phyloP scores from a whole-genome alignment of 2,888 invertebrate genomes.

The Chloroclysta siterata region DNA sequence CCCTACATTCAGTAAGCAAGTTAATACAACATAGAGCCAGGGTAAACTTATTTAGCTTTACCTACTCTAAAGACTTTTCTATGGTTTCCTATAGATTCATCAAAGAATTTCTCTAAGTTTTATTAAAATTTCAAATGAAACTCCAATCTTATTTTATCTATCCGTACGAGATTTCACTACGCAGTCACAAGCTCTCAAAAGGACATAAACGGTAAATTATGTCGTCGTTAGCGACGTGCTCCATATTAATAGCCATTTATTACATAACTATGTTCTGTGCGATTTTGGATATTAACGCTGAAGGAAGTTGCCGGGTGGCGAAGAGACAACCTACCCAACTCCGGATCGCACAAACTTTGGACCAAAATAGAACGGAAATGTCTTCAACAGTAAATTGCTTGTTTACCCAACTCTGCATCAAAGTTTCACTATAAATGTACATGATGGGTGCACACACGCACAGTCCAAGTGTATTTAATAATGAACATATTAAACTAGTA shows the following conservation, averaged over 20 bases:
- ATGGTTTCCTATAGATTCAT: too few species aligned
- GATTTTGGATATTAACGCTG: slow-evolving; percentile 38
- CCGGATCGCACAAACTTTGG: slow-evolving; percentile 47
- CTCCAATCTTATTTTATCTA: too few species aligned
- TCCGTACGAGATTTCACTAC: background rate
- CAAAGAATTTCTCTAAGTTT: too few species aligned
- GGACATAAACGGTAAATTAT: slow-evolving; percentile 17
- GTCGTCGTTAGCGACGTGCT: slow-evolving; percentile 23
- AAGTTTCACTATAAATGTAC: slow-evolving; percentile 12
- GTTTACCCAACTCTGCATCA: slow-evolving; percentile 41
- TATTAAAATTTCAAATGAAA: too few species aligned
- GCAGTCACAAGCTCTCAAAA: slow-evolving; percentile 11
- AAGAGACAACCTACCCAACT: slow-evolving; percentile 38
- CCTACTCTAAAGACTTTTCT: too few species aligned
- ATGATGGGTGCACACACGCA: background rate
- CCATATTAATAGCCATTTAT: slow-evolving; percentile 22
- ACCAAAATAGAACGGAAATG: slow-evolving; percentile 36
- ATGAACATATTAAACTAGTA: too few species aligned
- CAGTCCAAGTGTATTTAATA: background rate
- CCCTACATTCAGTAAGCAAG: background rate
- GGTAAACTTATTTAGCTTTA: too few species aligned
- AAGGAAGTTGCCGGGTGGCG: slow-evolving; percentile 40
- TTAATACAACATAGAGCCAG: too few species aligned
- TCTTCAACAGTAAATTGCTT: slow-evolving; percentile 52
- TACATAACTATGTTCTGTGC: slow-evolving; percentile 17